Percentiles rank a stretch among this genome's conserved stretches.
Evolutionary conservation across 2,797 vertebrate genomes (phyloP).

Genomic region (Orientallactaga sibirica): DNA sequence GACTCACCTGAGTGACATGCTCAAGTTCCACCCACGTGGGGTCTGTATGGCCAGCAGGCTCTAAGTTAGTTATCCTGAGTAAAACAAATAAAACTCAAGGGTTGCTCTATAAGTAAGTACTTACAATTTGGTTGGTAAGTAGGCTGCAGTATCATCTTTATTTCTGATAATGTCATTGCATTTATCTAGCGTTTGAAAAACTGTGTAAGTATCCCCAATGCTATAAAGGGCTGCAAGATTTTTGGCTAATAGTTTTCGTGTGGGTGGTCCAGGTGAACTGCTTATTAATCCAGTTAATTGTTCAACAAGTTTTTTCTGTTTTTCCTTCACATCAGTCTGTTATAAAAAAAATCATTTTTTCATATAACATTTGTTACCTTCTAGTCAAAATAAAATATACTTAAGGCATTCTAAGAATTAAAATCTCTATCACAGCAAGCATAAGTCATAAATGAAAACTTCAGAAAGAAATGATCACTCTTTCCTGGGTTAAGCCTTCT

Average conservation of each 20-base stretch:
- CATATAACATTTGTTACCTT: background rate
- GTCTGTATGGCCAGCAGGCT: background rate
- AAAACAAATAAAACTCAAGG: background rate
- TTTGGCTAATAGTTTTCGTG: conserved; percentile 97
- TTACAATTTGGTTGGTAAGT: conserved; percentile 98
- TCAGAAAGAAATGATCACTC: conserved; percentile 40
- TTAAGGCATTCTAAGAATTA: conserved; percentile 19
- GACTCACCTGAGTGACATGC: background rate
- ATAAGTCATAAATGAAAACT: conserved; percentile 31
- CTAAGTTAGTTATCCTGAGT: conserved; percentile 33
- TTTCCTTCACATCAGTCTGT: conserved; percentile 98
- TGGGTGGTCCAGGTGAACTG: conserved; percentile 97
- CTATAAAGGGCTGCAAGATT: conserved; percentile 98
- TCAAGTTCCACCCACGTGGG: background rate
- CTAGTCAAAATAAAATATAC: conserved; percentile 1
- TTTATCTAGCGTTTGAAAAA: conserved; percentile 99
- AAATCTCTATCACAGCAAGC: background rate
- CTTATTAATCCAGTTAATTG: conserved; percentile 98
- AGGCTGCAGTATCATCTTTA: conserved; percentile 97
- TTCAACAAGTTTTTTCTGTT: conserved; percentile 99
- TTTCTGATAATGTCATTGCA: conserved; percentile 99
- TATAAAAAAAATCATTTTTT: conserved; percentile 60
- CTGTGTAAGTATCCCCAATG: conserved; percentile 98
- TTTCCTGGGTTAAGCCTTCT: conserved; percentile 52
- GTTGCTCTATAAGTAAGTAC: conserved; percentile 78